Evolutionary conservation across 2,888 invertebrate species (phyloP).

Genomic region (Hypolimnas misippus): DNA sequence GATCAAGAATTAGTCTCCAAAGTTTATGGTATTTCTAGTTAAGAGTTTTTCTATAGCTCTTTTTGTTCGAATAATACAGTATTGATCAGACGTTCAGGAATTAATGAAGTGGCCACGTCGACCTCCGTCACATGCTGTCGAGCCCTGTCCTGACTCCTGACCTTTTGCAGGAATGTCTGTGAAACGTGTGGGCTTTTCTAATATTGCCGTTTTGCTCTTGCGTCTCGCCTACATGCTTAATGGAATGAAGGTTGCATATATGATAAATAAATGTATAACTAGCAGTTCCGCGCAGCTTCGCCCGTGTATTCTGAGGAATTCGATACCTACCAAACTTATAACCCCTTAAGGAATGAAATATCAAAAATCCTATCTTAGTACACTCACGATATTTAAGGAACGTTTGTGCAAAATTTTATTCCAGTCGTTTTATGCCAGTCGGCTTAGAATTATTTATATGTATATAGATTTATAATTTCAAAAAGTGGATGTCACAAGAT

Average conservation of each 20-base stretch:
- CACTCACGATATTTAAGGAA: too few species aligned
- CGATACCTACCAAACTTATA: too few species aligned
- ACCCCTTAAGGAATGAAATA: too few species aligned
- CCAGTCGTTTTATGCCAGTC: too few species aligned
- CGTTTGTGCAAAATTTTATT: too few species aligned
- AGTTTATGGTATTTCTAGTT: neutral
- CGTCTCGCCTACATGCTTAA: conserved; percentile 31
- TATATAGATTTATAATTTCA: too few species aligned
- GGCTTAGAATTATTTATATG: too few species aligned
- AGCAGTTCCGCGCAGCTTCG: neutral
- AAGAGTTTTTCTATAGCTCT: neutral
- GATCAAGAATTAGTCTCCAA: neutral
- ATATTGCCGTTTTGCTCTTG: conserved; percentile 37
- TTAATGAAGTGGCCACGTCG: conserved; percentile 82
- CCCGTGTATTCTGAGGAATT: too few species aligned
- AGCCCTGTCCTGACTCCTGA: conserved; percentile 56
- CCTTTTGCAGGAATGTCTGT: conserved; percentile 71
- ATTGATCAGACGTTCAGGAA: conserved; percentile 75
- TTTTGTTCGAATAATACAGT: conserved; percentile 45
- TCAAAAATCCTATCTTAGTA: too few species aligned
- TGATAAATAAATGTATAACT: neutral
- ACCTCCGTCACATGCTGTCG: conserved; percentile 72
- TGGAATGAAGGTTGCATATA: neutral
- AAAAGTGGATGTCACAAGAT: too few species aligned
- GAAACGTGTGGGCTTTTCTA: conserved; percentile 61